Conservation (phyloP, 2,113 vertebrate genomes). For the Menidia beryllina region DNA sequence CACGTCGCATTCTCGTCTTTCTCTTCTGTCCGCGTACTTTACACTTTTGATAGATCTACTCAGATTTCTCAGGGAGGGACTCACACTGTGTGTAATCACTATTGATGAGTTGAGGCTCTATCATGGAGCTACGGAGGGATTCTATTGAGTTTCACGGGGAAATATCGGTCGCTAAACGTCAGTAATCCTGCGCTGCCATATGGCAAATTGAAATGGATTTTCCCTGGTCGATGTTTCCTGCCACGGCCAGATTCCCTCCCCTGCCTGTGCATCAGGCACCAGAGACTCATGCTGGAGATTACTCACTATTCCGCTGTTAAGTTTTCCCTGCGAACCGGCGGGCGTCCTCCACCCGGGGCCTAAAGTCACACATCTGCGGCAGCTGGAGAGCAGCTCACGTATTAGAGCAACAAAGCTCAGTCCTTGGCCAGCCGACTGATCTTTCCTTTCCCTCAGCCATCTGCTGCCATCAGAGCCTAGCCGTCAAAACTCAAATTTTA, state of each 20-base stretch:
- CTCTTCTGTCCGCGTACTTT: constrained; percentile 14
- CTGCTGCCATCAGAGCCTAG: constrained; percentile 38
- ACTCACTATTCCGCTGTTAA: background rate
- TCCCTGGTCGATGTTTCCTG: constrained; percentile 58
- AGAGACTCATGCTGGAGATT: background rate
- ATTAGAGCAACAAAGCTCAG: constrained; percentile 20
- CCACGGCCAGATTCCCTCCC: constrained; percentile 15
- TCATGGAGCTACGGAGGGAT: constrained; percentile 40
- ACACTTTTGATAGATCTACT: constrained; percentile 8
- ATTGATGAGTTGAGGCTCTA: constrained; percentile 44
- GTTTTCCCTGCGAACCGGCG: background rate
- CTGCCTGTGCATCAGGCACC: constrained; percentile 47
- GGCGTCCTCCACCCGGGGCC: constrained; percentile 2
- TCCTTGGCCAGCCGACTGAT: constrained; percentile 25
- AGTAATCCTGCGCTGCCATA: constrained; percentile 70
- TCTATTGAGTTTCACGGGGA: constrained; percentile 52
- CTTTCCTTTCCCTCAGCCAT: constrained; percentile 26
- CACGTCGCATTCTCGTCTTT: constrained; percentile 27
- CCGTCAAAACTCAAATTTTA: constrained; percentile 33
- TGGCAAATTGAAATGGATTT: constrained; percentile 76
- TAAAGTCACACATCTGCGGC: constrained; percentile 24
- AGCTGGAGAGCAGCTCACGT: constrained; percentile 18
- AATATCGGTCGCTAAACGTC: constrained; percentile 74
- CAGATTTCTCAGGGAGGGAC: constrained; percentile 30
- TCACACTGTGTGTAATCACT: constrained; percentile 53